Base-by-base conservation (phyloP, 1,140 invertebrate species). In the Caenorhabditis remanei region DNA sequence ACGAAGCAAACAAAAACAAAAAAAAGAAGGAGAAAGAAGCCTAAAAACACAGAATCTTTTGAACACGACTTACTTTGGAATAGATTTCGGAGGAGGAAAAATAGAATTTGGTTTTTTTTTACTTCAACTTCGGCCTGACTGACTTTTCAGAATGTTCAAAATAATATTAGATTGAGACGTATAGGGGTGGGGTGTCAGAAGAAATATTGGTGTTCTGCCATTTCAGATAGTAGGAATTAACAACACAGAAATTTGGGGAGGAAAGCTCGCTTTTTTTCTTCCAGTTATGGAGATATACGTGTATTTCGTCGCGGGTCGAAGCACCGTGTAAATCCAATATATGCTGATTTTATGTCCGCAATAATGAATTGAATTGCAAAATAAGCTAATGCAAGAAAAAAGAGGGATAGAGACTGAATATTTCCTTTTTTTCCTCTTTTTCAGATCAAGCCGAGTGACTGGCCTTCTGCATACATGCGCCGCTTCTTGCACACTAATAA, bases 311-410 rank as follows among this genome's bases (percentile, higher is more conserved):
- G 16, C 71, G 71, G 71, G 71, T 79, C 71, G 43, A 11, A 79
- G 71, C 43, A 79, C 43, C 71, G 71, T 79, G 71, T 79, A 79
- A 79, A 79, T 79, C 71, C 71, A 79, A 79, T 79, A 79, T 79
- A 79, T 79, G 71, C 71, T 79, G 71, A 79, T 79, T 79, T 79
- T 79, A 79, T 79, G 71, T 79, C 71, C 71, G 71, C 71, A 79
- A 79, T 79, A 79, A 79, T 79, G 71, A 79, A 79, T 79, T 79
- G 71, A 79, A 79, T 79, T 79, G 71, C 71, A 79, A 79, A 79
- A 79, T 79, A 79, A 79, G 71, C 21, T 50, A 79, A 79, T 79
- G 71, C 71, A 79, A 79, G 46, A 79, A 79, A 50, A 79, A 79
- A 19, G 41, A 79, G 19, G 19, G n/a, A 63, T 13, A 50, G 21